These are phyloP conservation scores for Cairina moschata DNA, from an alignment of 2,113 vertebrate genomes.

Conservation along the genomic window DNA sequence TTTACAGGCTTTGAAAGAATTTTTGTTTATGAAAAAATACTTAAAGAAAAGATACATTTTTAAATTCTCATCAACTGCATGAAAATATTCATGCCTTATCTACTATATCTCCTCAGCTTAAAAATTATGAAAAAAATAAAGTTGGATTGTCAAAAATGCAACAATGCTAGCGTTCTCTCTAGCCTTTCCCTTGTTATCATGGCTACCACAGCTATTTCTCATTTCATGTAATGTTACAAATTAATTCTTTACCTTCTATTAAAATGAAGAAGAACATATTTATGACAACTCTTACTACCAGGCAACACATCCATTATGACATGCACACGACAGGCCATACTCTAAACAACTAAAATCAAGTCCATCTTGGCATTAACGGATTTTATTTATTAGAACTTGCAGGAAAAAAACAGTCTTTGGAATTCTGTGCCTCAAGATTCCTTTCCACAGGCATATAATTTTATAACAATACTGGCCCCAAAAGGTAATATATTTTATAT, in stretches of 20 bases:
- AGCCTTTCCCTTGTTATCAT: neutral
- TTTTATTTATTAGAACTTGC: too few species aligned
- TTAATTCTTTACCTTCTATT: neutral
- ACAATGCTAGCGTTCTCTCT: neutral
- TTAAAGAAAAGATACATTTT: neutral
- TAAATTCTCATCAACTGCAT: neutral
- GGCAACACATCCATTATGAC: neutral
- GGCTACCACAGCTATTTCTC: neutral
- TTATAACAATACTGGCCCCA: neutral
- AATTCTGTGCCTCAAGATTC: neutral
- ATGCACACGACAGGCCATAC: neutral
- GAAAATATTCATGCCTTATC: neutral
- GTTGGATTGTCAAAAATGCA: neutral
- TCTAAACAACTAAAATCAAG: neutral
- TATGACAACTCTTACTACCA: neutral
- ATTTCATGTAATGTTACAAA: neutral
- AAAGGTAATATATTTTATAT: neutral
- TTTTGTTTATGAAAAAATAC: too few species aligned
- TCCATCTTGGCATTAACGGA: neutral
- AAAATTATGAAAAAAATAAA: neutral
- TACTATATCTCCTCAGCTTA: neutral
- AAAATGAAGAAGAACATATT: neutral
- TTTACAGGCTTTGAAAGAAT: neutral
- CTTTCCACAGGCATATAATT: neutral
- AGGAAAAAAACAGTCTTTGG: neutral